Base-by-base conservation (phyloP, 2,113 vertebrate species). In the Triplophysa tibetana region DNA sequence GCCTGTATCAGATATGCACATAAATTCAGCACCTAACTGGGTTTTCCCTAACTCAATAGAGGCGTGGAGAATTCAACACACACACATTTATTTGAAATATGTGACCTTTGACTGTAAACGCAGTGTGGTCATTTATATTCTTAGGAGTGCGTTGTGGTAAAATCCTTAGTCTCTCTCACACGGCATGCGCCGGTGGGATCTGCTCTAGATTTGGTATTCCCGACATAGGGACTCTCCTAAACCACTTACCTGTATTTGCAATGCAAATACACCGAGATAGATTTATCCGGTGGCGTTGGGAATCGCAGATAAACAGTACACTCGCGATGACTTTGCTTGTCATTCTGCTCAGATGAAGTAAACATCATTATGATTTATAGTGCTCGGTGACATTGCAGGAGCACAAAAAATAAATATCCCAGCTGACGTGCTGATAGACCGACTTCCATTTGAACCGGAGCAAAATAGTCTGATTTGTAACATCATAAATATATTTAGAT, bases 341-440 rank as follows among this genome's bases (percentile, higher is more conserved):
- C 64, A 79, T 52, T 76, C 70, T 43, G 48, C 21, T 76, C 68
- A 70, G 74, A 84, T 76, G 70, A 68, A 54, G 78, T 75, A 83
- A 84, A 84, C 81, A 84, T 84, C 75, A 85, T 83, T 80, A 81
- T 81, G 74, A 81, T 78, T 76, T 81, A 80, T 84, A 66, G 73
- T 50, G 56, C 17, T 66, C 19, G 54, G 58, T 77, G 78, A 80
- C 78, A 65, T 75, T 77, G 74, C 17, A 3, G 61, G 24, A 52
- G 45, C 26, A 26, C 60, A 64, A 64, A 76, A 76, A 52, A 54
- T 54, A 54, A 75, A 58, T 62, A 60, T 84, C 66, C 62, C 58
- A 64, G 8, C 78, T 74, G 69, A 79, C 80, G 82, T 61, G 38
- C 80, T 79, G 45, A 75, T 64, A 83, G 61, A 80, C 73, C 26